Percentiles rank a stretch among this genome's conserved stretches.
Evolutionary conservation across 2,797 vertebrate species (phyloP).

Genomic region (Pseudochromis fuscus): DNA sequence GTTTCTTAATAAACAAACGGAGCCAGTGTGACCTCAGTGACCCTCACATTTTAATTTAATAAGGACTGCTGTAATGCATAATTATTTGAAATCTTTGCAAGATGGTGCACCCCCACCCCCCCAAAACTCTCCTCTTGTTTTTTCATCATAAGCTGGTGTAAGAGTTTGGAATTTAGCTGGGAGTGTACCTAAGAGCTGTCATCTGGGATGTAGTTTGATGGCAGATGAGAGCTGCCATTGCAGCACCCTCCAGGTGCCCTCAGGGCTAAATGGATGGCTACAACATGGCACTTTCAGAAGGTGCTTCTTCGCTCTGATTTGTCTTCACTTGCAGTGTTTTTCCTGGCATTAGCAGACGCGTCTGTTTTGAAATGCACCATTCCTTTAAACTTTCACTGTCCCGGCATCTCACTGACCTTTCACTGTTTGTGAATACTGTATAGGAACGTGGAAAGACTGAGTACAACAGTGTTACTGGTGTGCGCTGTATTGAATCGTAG

Average conservation of each 20-base stretch:
- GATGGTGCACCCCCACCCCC: conserved; percentile 71
- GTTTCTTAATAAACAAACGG: too few relatives aligned
- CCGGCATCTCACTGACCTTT: conserved; percentile 15
- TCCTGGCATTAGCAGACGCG: conserved; percentile 55
- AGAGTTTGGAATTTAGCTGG: conserved; percentile 64
- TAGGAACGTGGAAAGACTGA: too few relatives aligned
- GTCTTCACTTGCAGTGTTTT: conserved; percentile 67
- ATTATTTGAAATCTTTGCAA: conserved; percentile 92
- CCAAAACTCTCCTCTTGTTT: conserved; percentile 22
- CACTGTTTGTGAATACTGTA: not conserved
- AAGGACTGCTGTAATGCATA: conserved; percentile 1
- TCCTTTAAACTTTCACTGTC: conserved; percentile 32
- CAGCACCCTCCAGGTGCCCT: conserved; percentile 89
- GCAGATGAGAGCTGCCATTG: conserved; percentile 82
- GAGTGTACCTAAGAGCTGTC: conserved; percentile 73
- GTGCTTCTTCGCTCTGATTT: conserved; percentile 68
- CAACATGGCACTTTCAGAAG: conserved; percentile 74
- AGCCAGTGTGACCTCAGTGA: too few relatives aligned
- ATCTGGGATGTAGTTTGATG: conserved; percentile 72
- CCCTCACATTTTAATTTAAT: conserved; percentile 22
- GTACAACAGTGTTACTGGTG: not conserved
- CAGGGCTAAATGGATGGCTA: conserved; percentile 77
- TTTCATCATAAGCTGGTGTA: conserved; percentile 25
- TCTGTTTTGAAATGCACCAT: conserved; percentile 38
- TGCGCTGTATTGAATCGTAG: too few relatives aligned